Percentiles rank a stretch among this genome's conserved stretches.
Conservation (phyloP, 2,797 vertebrate genomes). For the Channallabes apus region DNA sequence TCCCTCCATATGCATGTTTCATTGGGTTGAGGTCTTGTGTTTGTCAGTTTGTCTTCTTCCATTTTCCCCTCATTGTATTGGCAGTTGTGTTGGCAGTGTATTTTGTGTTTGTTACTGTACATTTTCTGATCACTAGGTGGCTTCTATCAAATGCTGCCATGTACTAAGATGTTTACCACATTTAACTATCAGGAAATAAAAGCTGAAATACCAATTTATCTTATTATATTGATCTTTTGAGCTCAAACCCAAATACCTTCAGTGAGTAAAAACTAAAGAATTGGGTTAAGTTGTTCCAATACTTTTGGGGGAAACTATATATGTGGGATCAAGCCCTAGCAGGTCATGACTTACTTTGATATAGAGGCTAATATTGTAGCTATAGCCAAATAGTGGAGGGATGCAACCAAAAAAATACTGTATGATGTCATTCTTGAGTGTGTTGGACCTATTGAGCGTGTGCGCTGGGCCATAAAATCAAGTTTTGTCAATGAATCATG, state of each 20-base stretch:
- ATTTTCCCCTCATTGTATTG: neutral
- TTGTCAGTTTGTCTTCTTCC: neutral
- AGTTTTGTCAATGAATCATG: conserved; percentile 82
- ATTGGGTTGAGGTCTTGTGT: neutral
- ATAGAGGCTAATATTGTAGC: neutral
- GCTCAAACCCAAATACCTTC: neutral
- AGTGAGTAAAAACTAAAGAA: neutral
- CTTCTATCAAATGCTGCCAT: neutral
- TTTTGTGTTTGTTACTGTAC: neutral
- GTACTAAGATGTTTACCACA: neutral
- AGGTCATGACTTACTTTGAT: neutral
- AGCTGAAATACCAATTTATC: neutral
- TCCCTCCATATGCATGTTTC: neutral
- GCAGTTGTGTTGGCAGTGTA: neutral
- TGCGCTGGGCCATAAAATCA: conserved; percentile 85
- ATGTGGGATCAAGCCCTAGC: neutral
- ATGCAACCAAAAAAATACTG: conserved; percentile 83
- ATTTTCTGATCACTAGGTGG: neutral
- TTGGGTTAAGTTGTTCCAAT: too few relatives aligned
- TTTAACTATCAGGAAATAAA: neutral
- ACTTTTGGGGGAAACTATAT: neutral
- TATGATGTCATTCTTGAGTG: conserved; percentile 89
- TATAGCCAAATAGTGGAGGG: conserved; percentile 69
- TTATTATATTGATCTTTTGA: neutral
- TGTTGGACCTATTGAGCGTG: conserved; percentile 80